Evolutionary conservation across 2,888 invertebrate species (phyloP).

Genomic region (Troglohyphantes excavatus): DNA sequence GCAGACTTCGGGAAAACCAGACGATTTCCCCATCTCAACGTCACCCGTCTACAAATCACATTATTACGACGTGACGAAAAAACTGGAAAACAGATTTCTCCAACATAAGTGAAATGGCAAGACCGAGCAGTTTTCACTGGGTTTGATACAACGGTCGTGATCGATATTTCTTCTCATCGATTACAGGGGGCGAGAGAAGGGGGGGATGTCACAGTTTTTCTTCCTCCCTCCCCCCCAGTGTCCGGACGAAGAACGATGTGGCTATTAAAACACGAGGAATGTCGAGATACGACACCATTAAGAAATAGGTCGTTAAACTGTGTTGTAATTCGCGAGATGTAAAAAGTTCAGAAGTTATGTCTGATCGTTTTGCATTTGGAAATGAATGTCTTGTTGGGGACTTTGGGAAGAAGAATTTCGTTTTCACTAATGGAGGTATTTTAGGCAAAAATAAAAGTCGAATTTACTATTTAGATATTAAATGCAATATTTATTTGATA

Average conservation of each 20-base stretch:
- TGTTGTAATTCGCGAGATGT: no score
- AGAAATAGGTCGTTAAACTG: neutral
- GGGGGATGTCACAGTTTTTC: constrained; percentile 62
- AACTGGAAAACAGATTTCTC: neutral
- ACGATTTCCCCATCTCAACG: neutral
- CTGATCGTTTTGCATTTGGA: no score
- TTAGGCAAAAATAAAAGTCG: no score
- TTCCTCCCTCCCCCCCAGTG: constrained; percentile 12
- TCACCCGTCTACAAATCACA: neutral
- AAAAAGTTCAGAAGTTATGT: no score
- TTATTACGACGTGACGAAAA: neutral
- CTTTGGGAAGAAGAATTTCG: no score
- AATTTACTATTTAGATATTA: no score
- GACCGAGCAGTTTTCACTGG: constrained; percentile 34
- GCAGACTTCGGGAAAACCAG: no score
- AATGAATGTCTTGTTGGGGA: no score
- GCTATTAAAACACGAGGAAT: constrained; percentile 49
- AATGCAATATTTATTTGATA: no score
- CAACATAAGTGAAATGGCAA: neutral
- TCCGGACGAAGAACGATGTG: constrained; percentile 10
- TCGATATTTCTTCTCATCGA: constrained; percentile 61
- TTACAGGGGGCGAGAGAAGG: constrained; percentile 5
- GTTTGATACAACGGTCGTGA: constrained; percentile 51
- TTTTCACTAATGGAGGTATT: no score
- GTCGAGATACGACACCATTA: constrained; percentile 7